These are phyloP conservation scores for Cassiopea andromeda DNA, from an alignment of 30 jellyfish, hydroid and myxozoan genomes.

Conservation along the genomic window DNA sequence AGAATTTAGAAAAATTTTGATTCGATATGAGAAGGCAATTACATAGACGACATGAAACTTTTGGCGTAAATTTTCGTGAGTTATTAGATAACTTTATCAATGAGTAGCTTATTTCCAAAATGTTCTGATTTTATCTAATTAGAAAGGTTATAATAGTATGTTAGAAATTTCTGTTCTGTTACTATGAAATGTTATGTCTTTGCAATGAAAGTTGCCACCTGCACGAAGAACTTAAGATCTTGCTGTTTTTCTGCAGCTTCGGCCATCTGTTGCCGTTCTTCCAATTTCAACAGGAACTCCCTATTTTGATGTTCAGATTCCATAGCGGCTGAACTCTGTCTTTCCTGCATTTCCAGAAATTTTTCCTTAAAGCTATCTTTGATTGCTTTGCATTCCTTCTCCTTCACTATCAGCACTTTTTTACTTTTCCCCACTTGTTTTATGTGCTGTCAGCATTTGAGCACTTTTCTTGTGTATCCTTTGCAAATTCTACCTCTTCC, in stretches of 20 bases:
- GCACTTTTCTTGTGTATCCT: not conserved
- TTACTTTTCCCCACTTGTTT: not conserved
- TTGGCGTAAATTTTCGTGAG: slow-evolving; percentile 1
- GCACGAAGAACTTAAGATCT: slow-evolving; percentile 21
- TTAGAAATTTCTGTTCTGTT: not conserved
- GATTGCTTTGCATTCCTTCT: not conserved
- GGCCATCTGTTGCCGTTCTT: slow-evolving; percentile 39
- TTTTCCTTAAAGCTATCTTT: slow-evolving; percentile 14
- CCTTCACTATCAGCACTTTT: not conserved
- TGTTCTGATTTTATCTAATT: not conserved
- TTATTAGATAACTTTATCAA: not conserved
- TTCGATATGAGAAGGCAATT: not conserved
- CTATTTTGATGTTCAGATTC: slow-evolving; percentile 23
- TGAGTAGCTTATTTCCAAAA: not conserved
- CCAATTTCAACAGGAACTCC: slow-evolving; percentile 1
- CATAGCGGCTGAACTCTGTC: slow-evolving; percentile 1
- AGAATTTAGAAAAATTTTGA: not conserved
- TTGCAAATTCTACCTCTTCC: slow-evolving; percentile 1
- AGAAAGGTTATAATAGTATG: not conserved
- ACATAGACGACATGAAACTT: not conserved
- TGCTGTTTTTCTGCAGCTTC: slow-evolving; percentile 28
- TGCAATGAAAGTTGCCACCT: slow-evolving; percentile 18
- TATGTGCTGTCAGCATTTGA: not conserved
- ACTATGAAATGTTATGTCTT: slow-evolving; percentile 6
- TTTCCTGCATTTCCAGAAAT: slow-evolving; percentile 27